Evolutionary conservation across 1,140 invertebrate species (phyloP), one percentile per base, ranked within the genome.

Genomic region (Euglossa dilemma): DNA sequence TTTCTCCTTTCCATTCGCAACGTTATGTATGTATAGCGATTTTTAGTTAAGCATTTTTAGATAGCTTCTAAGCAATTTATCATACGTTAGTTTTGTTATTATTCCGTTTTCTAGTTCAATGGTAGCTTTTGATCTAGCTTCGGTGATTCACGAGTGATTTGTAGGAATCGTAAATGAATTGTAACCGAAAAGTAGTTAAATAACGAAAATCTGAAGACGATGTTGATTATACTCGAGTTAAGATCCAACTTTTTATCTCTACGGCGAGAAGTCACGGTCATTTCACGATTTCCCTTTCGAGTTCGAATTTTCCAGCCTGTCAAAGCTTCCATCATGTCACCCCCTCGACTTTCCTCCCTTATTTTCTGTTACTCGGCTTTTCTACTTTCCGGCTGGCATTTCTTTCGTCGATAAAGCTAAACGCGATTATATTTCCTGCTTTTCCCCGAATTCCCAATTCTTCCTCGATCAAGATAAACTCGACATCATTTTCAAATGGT

Each of bases 271-370:
- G 56, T 45, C 43, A 64, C 8, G 12, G 11, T 28, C 23, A 2
- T 66, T 56, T 28, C 43, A 18, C 23, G 72, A 69, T 69, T 82
- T 80, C 28, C 47, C 36, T 82, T 75, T 56, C 72, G 45, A 47
- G 25, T n/a, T 76, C 56, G 67, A 47, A 70, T 83, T 77, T 83
- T 77, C 63, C 74, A 57, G 47, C 66, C 80, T 70, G 73, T 83
- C 66, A 76, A 3, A 43, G 9, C 18, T 12, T 43, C 36, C 25
- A 63, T 8, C 45, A 43, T 54, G n/a, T 69, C 16, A 28, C 52
- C 57, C 50, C 5, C 9, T 54, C 25, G 14, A 79, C 69, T 79
- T n/a, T 47, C 45, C 45, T 78, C 72, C 63, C 73, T 52, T 23
- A 18, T 28, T 76, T 43, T 25, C 69, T 18, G 36, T 66, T 28